Evolutionary conservation across 2,888 invertebrate genomes (phyloP), one percentile per base, ranked within the genome.

Genomic region (Abscondita cerata): DNA sequence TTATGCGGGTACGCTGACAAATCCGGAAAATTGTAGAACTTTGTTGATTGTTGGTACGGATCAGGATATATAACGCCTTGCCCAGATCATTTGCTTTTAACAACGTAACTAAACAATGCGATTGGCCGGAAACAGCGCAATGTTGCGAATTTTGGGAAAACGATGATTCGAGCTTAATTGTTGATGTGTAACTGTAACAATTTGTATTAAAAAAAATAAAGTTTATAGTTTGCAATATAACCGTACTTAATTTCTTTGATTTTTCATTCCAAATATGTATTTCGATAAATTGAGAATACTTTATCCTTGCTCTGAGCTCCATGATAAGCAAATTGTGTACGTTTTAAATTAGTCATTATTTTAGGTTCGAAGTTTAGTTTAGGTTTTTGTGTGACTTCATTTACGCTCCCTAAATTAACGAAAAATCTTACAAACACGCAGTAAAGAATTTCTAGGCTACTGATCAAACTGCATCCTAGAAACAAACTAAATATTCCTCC

Each of bases 401-500:
- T 51, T 2, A 9, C 1, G 5, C n/a, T 31, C n/a, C 18, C 34
- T 13, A 72, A 50, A 40, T 73, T 73, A n/a, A 73, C 61, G 1
- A 70, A 56, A 44, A 76, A 70, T 57, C 73, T 69, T n/a, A 75
- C 65, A 8, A 68, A 64, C 52, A 76, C 72, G 65, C 78, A 82
- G 63, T 81, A 81, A 31, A 81, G 55, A 20, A 81, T 73, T 73
- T 82, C 81, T 19, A 78, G 65, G 1, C 76, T 63, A 46, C 79
- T 80, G 15, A 82, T 68, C 56, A 82, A 75, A 65, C 81, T 80
- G 68, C 80, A 79, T 2, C 81, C 81, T 40, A 82, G 67, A 62
- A 80, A 81, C 18, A 81, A 71, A 31, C 78, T 80, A 65, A 81
- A 81, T n/a, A 81, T 78, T 52, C 80, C 81, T 11, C 81, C 81